phyloP scores from a whole-genome alignment of 2,797 vertebrate species.

The Pagetopsis macropterus region DNA sequence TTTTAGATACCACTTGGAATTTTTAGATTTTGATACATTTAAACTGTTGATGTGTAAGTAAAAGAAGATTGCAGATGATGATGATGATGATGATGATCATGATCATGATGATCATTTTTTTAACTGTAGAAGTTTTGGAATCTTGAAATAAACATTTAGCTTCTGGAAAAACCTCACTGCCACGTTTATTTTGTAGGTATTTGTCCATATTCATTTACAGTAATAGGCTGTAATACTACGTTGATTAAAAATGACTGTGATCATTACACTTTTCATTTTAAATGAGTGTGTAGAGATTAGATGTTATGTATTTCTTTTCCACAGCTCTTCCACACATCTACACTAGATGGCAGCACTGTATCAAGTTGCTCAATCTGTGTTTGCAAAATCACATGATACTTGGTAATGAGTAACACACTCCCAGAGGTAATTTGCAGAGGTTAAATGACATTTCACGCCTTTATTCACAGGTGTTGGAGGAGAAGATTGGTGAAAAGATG shows the following conservation, averaged over 20 bases:
- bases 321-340: neutral
- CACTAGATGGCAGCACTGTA: conserved; percentile 71
- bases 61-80: conserved; percentile 15
- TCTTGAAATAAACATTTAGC: conserved; percentile 78
- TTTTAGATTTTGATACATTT: conserved; percentile 77
- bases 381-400: neutral
- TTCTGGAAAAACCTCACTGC: conserved; percentile 31
- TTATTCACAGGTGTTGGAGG: conserved; percentile 39
- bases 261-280: neutral
- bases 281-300: neutral
- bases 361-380: neutral
- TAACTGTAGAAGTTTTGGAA: conserved; percentile 60
- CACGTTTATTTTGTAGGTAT: neutral
- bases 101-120: conserved; percentile 43
- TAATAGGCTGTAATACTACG: neutral
- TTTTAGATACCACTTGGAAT: conserved; percentile 44
- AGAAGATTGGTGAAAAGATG: conserved; percentile 17
- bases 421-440: conserved; percentile 33
- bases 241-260: neutral
- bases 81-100: neutral
- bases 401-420: conserved; percentile 11
- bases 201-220: neutral
- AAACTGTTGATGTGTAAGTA: conserved; percentile 55
- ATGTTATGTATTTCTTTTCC: neutral
- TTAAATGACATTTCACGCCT: conserved; percentile 53